A percentile compares a stretch with the other conserved stretches of the same genome.
Conservation (phyloP, 2,888 invertebrate genomes). For the Smittia sp. region DNA sequence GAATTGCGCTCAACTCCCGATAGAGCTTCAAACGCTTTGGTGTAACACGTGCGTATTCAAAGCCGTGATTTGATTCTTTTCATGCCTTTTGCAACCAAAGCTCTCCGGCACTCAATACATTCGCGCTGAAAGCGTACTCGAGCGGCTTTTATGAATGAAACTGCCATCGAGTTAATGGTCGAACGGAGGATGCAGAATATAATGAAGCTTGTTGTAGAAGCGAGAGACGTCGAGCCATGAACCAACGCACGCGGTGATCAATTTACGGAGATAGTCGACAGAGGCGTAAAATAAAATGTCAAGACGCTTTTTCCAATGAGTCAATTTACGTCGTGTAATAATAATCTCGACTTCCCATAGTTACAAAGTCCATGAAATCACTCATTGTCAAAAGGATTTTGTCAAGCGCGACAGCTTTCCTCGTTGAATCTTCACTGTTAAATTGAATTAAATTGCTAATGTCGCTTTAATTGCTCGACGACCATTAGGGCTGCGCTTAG, state of each 20-base stretch:
- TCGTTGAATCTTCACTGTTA: not conserved
- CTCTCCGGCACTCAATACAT: not conserved
- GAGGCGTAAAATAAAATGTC: conserved; percentile 36
- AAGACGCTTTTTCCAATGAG: conserved; percentile 1
- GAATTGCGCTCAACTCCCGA: not conserved
- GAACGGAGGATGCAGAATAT: conserved; percentile 30
- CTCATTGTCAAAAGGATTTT: not conserved
- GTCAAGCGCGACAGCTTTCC: not conserved
- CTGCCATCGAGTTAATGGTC: conserved; percentile 35
- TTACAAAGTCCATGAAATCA: not conserved
- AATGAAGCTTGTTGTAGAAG: conserved; percentile 10
- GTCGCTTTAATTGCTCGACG: conserved; percentile 35
- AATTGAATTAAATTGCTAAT: conserved; percentile 41
- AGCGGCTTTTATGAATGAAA: conserved; percentile 36
- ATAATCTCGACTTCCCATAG: not conserved
- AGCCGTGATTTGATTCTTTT: not conserved
- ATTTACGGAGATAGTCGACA: conserved; percentile 14
- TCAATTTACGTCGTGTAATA: conserved; percentile 35
- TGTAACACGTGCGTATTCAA: conserved; percentile 15
- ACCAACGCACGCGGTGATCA: conserved; percentile 31
- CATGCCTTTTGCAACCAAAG: not conserved
- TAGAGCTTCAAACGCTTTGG: not conserved
- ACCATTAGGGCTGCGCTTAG: conserved; percentile 19
- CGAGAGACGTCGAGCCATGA: not conserved
- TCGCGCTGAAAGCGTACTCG: too few relatives aligned